phyloP scores from a whole-genome alignment of 2,113 vertebrate species.

The Cyprinodon brontotheroides region DNA sequence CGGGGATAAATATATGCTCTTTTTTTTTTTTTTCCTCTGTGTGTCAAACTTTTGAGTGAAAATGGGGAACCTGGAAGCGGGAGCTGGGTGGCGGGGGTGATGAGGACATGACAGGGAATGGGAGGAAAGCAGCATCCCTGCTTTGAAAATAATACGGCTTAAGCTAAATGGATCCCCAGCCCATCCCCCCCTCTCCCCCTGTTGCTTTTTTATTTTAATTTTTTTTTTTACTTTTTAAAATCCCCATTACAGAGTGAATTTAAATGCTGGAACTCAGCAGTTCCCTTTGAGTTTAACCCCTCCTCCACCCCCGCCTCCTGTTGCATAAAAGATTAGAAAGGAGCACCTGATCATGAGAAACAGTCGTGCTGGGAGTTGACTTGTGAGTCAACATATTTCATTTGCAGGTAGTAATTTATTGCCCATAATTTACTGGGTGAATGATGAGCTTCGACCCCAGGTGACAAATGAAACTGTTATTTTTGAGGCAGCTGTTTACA shows the following conservation, averaged over 20 bases:
- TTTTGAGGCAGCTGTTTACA: no score
- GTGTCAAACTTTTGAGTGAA: slow-evolving; percentile 4
- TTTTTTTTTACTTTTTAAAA: slow-evolving; percentile 21
- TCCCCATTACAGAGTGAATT: slow-evolving; percentile 17
- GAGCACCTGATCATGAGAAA: slow-evolving; percentile 49
- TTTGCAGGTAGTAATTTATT: slow-evolving; percentile 70
- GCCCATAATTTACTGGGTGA: slow-evolving; percentile 66
- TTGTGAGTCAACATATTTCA: slow-evolving; percentile 68
- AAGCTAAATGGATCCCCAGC: slow-evolving; percentile 87
- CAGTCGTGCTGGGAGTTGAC: slow-evolving; percentile 52
- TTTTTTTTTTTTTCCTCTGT: neutral
- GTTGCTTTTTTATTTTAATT: neutral
- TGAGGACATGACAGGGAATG: neutral
- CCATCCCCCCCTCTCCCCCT: slow-evolving; percentile 43
- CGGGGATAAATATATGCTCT: slow-evolving; percentile 14
- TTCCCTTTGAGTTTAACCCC: slow-evolving; percentile 23
- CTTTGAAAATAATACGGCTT: slow-evolving; percentile 84
- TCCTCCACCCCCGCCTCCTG: slow-evolving; percentile 19
- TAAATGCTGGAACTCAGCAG: slow-evolving; percentile 1
- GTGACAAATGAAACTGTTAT: slow-evolving; percentile 69
- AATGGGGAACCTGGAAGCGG: neutral
- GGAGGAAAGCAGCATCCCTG: slow-evolving; percentile 69
- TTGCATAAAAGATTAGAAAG: slow-evolving; percentile 58
- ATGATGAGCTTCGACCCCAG: no score
- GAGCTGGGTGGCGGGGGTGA: neutral